These are phyloP conservation scores for Fulica atra DNA, from an alignment of 2,113 vertebrate species.

Conservation along the genomic window DNA sequence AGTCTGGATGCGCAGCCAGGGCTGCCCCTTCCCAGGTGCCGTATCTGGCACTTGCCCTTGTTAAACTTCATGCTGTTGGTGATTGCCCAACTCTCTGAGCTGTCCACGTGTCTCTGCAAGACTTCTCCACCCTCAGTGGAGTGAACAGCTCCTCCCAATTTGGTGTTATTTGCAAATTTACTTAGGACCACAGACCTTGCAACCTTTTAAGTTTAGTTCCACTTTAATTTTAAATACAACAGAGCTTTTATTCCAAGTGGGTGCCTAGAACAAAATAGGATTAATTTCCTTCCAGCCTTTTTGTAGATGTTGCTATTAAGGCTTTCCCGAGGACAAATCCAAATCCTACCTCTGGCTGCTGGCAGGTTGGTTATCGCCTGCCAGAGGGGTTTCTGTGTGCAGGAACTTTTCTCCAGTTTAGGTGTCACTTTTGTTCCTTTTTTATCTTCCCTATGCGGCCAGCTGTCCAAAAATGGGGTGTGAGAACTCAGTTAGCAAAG, in stretches of 20 bases:
- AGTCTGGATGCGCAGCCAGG: no score
- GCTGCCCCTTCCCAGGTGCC: no score
- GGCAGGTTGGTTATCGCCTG: neutral
- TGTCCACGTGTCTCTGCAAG: no score
- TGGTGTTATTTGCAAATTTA: no score
- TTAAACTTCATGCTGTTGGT: no score
- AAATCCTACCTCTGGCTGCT: neutral
- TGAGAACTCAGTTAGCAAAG: neutral
- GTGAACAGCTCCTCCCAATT: no score
- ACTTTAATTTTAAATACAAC: neutral
- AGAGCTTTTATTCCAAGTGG: neutral
- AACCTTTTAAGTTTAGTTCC: neutral
- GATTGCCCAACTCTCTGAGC: no score
- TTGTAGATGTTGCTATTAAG: neutral
- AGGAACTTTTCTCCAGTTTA: neutral
- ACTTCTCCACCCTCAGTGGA: no score
- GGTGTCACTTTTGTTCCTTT: neutral
- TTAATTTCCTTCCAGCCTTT: neutral
- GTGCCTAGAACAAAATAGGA: neutral
- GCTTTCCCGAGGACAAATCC: neutral
- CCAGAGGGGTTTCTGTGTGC: neutral
- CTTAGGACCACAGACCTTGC: neutral
- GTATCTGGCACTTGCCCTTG: no score
- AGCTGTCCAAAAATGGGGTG: neutral
- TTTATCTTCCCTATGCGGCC: neutral